A percentile compares a stretch with the other conserved stretches of the same genome.
These are phyloP conservation scores for Cichladusa arquata DNA, from an alignment of 2,113 vertebrate species.

Conservation along the genomic window DNA sequence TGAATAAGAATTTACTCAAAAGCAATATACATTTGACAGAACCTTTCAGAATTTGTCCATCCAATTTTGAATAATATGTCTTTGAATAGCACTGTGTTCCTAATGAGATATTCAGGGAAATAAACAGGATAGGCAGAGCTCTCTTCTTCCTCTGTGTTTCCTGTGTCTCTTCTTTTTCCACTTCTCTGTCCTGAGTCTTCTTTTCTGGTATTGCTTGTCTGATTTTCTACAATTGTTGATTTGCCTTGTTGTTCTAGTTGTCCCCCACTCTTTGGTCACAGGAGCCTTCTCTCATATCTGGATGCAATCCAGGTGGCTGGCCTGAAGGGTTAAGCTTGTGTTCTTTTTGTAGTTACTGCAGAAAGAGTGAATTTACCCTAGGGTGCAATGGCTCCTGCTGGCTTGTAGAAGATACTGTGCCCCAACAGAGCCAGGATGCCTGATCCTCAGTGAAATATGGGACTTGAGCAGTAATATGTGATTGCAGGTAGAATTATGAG, in stretches of 20 bases:
- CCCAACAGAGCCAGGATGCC: not conserved
- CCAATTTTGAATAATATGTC: not conserved
- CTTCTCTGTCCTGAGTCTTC: not conserved
- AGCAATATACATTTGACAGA: not conserved
- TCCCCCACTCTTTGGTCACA: not conserved
- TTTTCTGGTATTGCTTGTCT: not conserved
- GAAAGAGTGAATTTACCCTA: not conserved
- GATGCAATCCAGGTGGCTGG: not conserved
- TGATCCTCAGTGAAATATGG: not conserved
- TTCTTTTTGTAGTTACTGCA: not conserved
- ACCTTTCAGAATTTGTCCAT: not conserved
- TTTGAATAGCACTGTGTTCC: not conserved
- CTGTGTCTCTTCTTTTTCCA: not conserved
- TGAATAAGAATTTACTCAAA: not conserved
- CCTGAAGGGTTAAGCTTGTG: not conserved
- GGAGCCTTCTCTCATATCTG: not conserved
- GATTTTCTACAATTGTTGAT: not conserved
- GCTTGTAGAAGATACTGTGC: not conserved
- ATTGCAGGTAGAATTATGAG: not conserved
- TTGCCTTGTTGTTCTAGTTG: not conserved
- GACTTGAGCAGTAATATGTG: not conserved
- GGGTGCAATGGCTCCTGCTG: not conserved
- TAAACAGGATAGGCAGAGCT: not conserved
- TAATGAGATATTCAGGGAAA: not conserved
- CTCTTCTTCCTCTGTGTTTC: not conserved